Conservation (phyloP, 2,797 vertebrate species). For the Acridotheres tristis region DNA sequence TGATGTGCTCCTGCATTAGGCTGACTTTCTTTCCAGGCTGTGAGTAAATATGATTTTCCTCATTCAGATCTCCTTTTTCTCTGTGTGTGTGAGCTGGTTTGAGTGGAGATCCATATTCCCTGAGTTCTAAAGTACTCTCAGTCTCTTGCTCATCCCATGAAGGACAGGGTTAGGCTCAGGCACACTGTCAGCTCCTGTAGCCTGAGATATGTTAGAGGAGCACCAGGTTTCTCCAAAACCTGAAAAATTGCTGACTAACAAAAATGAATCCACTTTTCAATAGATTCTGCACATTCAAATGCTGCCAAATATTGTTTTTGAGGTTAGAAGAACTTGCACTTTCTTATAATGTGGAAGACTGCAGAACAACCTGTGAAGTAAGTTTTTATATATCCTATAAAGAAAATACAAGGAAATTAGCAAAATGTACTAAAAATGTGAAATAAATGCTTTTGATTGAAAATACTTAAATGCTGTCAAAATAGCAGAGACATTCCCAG, state of each 20-base stretch:
- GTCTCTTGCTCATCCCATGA: neutral
- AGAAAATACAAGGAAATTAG: neutral
- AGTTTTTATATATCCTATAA: neutral
- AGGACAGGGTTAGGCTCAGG: neutral
- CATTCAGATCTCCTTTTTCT: neutral
- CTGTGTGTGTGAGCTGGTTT: neutral
- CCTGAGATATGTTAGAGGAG: neutral
- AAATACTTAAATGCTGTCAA: neutral
- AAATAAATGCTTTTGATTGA: neutral
- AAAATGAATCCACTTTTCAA: neutral
- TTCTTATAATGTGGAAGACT: neutral
- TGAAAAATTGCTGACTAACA: neutral
- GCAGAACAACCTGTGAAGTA: neutral
- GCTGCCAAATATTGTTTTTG: neutral
- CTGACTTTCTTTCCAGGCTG: neutral
- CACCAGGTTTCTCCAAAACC: neutral
- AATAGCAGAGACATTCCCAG: neutral
- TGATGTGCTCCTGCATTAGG: neutral
- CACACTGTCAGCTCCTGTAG: neutral
- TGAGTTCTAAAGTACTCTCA: accelerated
- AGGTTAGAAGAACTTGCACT: neutral
- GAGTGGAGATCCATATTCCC: neutral
- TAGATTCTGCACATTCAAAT: neutral
- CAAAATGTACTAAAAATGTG: neutral
- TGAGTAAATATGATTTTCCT: neutral